A percentile compares a stretch with the other conserved stretches of the same genome.
Conservation (phyloP, 2,888 invertebrate genomes). For the Schizaphis graminum region DNA sequence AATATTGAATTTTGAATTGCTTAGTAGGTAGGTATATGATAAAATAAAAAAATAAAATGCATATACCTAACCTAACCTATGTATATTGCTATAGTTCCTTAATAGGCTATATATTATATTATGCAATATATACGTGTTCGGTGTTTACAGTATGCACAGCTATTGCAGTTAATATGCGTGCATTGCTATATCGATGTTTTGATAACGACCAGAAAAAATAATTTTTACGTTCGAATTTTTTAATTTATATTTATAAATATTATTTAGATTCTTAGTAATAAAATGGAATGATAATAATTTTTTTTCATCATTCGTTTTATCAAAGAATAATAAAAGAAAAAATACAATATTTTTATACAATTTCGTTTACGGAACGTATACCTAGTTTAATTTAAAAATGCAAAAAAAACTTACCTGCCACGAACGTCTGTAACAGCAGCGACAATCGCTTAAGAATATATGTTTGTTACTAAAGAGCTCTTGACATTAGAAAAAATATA, state of each 20-base stretch:
- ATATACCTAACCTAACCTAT: background rate
- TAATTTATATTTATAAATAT: background rate
- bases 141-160: background rate
- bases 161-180: background rate
- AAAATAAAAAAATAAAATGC: background rate
- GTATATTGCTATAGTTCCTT: background rate
- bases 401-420: background rate
- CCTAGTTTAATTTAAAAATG: background rate
- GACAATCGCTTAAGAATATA: conserved; percentile 33
- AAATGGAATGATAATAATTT: background rate
- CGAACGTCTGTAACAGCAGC: background rate
- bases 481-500: background rate
- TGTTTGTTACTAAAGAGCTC: conserved; percentile 42
- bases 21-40: background rate
- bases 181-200: background rate
- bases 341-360: background rate
- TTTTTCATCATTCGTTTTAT: background rate
- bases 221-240: background rate
- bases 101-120: background rate
- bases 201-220: conserved; percentile 15
- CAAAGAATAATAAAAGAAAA: background rate
- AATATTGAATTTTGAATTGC: conserved; percentile 40
- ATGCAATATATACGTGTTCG: background rate
- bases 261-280: background rate
- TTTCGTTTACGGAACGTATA: background rate